These are phyloP conservation scores for Gallinago nigripennis DNA, from an alignment of 2,797 vertebrate species.

Conservation along the genomic window DNA sequence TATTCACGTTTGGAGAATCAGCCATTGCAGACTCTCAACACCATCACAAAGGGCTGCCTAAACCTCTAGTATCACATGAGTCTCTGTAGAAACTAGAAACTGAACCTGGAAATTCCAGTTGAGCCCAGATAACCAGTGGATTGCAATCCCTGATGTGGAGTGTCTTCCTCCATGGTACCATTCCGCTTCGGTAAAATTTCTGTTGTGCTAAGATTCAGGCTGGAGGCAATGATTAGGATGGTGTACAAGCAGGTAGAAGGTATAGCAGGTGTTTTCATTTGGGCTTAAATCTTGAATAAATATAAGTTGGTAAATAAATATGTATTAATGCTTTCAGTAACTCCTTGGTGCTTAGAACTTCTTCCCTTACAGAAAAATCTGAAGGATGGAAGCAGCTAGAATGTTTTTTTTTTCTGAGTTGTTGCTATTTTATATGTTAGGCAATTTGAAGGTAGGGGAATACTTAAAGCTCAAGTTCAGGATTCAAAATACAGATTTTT, in stretches of 20 bases:
- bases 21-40: not conserved
- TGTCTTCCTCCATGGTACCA: not conserved
- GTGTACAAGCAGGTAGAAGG: not conserved
- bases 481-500: not conserved
- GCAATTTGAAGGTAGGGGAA: not conserved
- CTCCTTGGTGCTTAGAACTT: not conserved
- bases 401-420: fast-evolving
- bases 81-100: not conserved
- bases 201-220: not conserved
- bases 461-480: not conserved
- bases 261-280: not conserved
- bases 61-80: not conserved
- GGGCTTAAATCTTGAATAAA: not conserved
- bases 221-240: not conserved
- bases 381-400: not conserved
- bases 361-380: not conserved
- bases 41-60: not conserved
- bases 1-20: not conserved
- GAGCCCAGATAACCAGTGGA: not conserved
- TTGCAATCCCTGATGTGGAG: not conserved
- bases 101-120: not conserved
- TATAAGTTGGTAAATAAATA: not conserved
- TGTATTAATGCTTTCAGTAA: not conserved
- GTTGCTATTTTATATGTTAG: not conserved
- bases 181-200: not conserved